phyloP scores from a whole-genome alignment of 2,797 vertebrate genomes.

The Sebastes taczanowskii region DNA sequence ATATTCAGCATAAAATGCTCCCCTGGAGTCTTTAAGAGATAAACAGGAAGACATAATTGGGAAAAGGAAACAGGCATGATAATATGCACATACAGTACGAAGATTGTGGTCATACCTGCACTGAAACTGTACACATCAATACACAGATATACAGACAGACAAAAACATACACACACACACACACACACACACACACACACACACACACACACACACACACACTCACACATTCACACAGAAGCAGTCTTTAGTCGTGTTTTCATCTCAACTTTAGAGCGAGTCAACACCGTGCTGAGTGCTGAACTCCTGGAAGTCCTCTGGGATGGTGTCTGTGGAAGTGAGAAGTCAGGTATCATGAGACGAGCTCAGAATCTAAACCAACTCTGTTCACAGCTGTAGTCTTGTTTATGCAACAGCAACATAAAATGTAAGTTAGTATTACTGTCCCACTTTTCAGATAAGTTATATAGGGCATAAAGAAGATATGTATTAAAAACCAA shows the following conservation, averaged over 20 bases:
- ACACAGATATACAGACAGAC: slow-evolving; percentile 7
- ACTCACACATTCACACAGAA: not conserved
- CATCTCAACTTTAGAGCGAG: slow-evolving; percentile 77
- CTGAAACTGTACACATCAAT: slow-evolving; percentile 48
- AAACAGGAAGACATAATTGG: not conserved
- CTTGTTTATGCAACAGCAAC: not conserved
- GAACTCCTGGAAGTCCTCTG: slow-evolving; percentile 98
- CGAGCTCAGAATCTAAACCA: slow-evolving; percentile 9
- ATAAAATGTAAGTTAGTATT: not conserved
- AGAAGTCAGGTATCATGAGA: slow-evolving; percentile 6
- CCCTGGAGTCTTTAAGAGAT: slow-evolving; percentile 9
- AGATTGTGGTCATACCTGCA: slow-evolving; percentile 39
- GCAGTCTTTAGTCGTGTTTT: slow-evolving; percentile 31
- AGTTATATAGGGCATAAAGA: not conserved
- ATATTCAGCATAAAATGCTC: slow-evolving; percentile 12
- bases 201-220: not conserved
- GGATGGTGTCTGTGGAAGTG: slow-evolving; percentile 91
- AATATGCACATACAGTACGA: slow-evolving; percentile 58
- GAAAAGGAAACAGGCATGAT: slow-evolving; percentile 6
- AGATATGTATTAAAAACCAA: not conserved
- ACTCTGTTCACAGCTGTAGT: not conserved
- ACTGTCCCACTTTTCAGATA: not conserved
- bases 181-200: not conserved
- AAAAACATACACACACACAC: not conserved
- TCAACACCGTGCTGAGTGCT: slow-evolving; percentile 89